A percentile compares a stretch with the other conserved stretches of the same genome.
Evolutionary conservation across 2,888 invertebrate species (phyloP).

Genomic region (Caenorhabditis sp.): DNA sequence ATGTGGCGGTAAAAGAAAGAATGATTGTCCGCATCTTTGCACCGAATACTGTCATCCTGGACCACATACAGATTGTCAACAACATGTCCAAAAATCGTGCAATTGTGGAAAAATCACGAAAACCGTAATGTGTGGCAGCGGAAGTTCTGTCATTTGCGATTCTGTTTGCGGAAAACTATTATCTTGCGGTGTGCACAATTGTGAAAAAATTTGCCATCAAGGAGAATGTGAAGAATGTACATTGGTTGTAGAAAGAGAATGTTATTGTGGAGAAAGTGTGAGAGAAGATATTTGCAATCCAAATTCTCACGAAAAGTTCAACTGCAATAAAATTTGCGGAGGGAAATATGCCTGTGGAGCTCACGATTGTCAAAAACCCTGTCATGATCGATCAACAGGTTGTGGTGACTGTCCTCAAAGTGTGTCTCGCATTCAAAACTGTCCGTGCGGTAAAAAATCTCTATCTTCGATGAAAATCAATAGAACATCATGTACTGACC

Average conservation of each 20-base stretch:
- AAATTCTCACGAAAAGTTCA: slow-evolving; percentile 71
- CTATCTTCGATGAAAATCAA: slow-evolving; percentile 72
- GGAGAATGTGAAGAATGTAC: slow-evolving; percentile 81
- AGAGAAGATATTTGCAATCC: slow-evolving; percentile 77
- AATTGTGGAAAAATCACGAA: slow-evolving; percentile 69
- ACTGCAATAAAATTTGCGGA: slow-evolving; percentile 23
- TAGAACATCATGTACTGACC: slow-evolving; percentile 78
- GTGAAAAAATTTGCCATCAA: slow-evolving; percentile 81
- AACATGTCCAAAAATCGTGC: slow-evolving; percentile 61
- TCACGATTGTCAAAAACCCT: slow-evolving; percentile 77
- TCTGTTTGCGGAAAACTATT: slow-evolving; percentile 80
- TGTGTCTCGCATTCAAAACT: slow-evolving; percentile 77
- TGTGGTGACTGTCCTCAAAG: slow-evolving; percentile 78
- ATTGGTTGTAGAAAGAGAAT: slow-evolving; percentile 78
- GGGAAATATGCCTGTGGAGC: slow-evolving; percentile 72
- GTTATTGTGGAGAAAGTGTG: slow-evolving; percentile 79
- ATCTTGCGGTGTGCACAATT: slow-evolving; percentile 82
- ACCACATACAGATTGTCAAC: slow-evolving; percentile 87
- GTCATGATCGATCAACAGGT: slow-evolving; percentile 12
- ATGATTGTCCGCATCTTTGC: slow-evolving; percentile 64
- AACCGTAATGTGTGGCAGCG: slow-evolving; percentile 54
- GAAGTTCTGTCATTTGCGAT: slow-evolving; percentile 76
- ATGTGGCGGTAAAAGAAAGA: slow-evolving; percentile 78
- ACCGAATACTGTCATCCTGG: slow-evolving; percentile 85
- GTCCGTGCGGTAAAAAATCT: slow-evolving; percentile 81